Base-by-base conservation (phyloP, 2,888 invertebrate species). In the Monopis laevigella region DNA sequence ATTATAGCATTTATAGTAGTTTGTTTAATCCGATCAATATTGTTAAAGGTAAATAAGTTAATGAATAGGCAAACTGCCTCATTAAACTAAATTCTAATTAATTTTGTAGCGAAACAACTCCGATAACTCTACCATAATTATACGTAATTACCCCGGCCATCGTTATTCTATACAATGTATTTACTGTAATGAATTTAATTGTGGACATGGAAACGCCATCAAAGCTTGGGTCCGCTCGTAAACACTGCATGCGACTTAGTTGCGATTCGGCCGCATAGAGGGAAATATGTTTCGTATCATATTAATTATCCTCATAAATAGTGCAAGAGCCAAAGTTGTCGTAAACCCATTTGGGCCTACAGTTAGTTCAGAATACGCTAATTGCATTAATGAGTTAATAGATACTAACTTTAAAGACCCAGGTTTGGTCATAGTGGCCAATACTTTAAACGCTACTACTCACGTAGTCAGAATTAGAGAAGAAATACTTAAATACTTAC, bases 281-380 rank as follows among this genome's bases (percentile, higher is more conserved):
- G n/a, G n/a, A n/a, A n/a, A n/a, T 14, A 32, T 32, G 32, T 32
- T 17, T 17, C 17, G 17, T 17, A 32, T 32, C n/a, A 10, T 32
- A 3, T 3, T 32, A 17, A 2, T 32, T 10, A 5, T 32, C 17
- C 5, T 32, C 2, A 32, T 32, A 16, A 32, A 14, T 17, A 14
- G 17, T 4, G 32, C 17, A 10, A 4, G 17, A 17, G 13, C 32
- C 3, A 32, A 2, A 2, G 32, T 32, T 2, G 42, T 45, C 21
- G 49, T 65, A 1, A 69, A 67, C 48, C 64, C 63, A 0, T 40
- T 51, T 13, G 69, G 66, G 1, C 66, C 70, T 7, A 67, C 64
- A 3, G 57, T 71, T 2, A 51, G 62, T 0, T 55, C 43, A 17
- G 69, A 73, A 39, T 65, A 59, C 13, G 52, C 57, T 1, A 62